Conservation (phyloP, 1,140 invertebrate genomes). For the Drosophila biarmipes region DNA sequence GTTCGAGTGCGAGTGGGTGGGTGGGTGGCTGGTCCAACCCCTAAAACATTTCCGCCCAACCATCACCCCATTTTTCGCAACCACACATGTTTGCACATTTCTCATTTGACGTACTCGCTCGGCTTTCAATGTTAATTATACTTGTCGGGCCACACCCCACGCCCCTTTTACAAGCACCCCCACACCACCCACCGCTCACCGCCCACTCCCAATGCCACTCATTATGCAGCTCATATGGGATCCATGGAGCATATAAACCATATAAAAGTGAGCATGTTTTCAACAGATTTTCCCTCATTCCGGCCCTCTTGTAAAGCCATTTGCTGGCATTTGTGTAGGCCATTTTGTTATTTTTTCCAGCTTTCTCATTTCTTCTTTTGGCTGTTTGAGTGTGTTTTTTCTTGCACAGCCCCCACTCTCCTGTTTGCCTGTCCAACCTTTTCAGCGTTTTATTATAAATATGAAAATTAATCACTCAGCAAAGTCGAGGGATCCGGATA, state of each 20-base stretch:
- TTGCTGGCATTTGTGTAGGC: conserved; percentile 58
- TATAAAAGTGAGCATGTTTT: conserved; percentile 64
- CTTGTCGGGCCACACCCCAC: conserved; percentile 45
- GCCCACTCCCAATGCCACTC: conserved; percentile 36
- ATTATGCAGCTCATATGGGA: conserved; percentile 61
- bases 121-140: conserved; percentile 78
- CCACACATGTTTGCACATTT: conserved; percentile 60
- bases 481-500: neutral
- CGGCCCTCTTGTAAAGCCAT: conserved; percentile 44
- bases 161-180: conserved; percentile 1
- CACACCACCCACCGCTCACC: neutral
- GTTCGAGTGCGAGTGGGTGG: conserved; percentile 26
- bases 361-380: conserved; percentile 20
- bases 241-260: conserved; percentile 70
- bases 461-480: conserved; percentile 79
- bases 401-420: neutral
- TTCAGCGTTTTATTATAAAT: conserved; percentile 68
- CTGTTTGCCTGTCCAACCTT: conserved; percentile 39
- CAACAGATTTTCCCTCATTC: conserved; percentile 52
- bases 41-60: conserved; percentile 8
- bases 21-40: conserved; percentile 3
- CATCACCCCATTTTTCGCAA: neutral
- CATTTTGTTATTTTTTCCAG: conserved; percentile 41
- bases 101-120: conserved; percentile 56
- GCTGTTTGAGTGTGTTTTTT: conserved; percentile 5